Conservation (phyloP, 1,140 invertebrate genomes). For the Lordiphosa clarofinis region DNA sequence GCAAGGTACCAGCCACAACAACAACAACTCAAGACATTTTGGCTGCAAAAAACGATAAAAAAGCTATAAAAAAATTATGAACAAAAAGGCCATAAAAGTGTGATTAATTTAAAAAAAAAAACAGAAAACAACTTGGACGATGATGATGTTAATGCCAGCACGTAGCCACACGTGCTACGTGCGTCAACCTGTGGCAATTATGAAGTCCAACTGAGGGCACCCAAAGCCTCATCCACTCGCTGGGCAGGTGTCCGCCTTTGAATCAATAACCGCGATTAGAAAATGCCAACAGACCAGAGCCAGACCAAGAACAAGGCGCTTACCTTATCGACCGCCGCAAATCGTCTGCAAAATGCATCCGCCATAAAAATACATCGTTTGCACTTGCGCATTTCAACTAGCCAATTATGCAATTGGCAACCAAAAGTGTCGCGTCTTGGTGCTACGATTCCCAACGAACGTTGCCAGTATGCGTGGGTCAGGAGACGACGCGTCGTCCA, state of each 20-base stretch:
- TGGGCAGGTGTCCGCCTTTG: slow-evolving; percentile 39
- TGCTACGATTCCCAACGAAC: slow-evolving; percentile 52
- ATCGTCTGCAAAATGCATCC: slow-evolving; percentile 72
- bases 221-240: slow-evolving; percentile 36
- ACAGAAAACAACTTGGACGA: slow-evolving; percentile 1
- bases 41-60: slow-evolving; percentile 50
- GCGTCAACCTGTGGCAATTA: slow-evolving; percentile 72
- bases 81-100: slow-evolving; percentile 51
- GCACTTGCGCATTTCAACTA: slow-evolving; percentile 65
- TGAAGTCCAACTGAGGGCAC: slow-evolving; percentile 62
- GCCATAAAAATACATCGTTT: slow-evolving; percentile 60
- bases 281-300: slow-evolving; percentile 27
- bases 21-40: slow-evolving; percentile 43
- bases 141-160: slow-evolving; percentile 43
- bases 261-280: slow-evolving; percentile 54
- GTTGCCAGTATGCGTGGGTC: slow-evolving; percentile 47
- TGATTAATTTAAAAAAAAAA: slow-evolving; percentile 52
- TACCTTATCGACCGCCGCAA: slow-evolving; percentile 53
- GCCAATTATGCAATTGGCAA: slow-evolving; percentile 65
- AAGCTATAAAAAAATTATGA: slow-evolving; percentile 50
- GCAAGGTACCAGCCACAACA: slow-evolving; percentile 20
- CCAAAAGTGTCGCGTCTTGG: slow-evolving; percentile 60
- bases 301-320: slow-evolving; percentile 40
- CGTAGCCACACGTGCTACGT: slow-evolving; percentile 67
- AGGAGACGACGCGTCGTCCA: slow-evolving; percentile 19